Evolutionary conservation across 1,140 invertebrate species (phyloP).

Genomic region (Drosophila lowei): DNA sequence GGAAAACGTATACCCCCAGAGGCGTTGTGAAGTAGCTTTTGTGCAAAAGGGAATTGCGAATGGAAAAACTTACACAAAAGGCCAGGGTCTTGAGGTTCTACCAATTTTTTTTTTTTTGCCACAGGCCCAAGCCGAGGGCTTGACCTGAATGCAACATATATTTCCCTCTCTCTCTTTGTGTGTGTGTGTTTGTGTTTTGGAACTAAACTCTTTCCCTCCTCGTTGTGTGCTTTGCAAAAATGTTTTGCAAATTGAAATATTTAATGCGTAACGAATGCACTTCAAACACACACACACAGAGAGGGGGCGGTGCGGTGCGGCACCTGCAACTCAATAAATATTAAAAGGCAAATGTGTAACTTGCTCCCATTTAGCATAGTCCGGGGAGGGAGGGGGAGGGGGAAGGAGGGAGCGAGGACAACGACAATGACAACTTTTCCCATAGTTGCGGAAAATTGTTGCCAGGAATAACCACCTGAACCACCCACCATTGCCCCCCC

Average conservation of each 20-base stretch:
- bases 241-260: slow-evolving; percentile 75
- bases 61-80: too few relatives aligned
- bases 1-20: too few relatives aligned
- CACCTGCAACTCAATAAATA: slow-evolving; percentile 76
- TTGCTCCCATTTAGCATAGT: slow-evolving; percentile 44
- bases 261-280: slow-evolving; percentile 65
- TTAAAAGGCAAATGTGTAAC: slow-evolving; percentile 66
- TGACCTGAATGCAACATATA: too few relatives aligned
- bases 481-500: neutral
- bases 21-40: too few relatives aligned
- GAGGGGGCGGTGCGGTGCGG: neutral
- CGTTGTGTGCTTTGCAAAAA: slow-evolving; percentile 62
- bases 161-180: too few relatives aligned
- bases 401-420: neutral
- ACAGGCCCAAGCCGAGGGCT: too few relatives aligned
- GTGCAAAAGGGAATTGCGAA: too few relatives aligned
- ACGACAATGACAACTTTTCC: slow-evolving; percentile 31
- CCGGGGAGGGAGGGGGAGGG: neutral
- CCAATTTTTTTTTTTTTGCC: too few relatives aligned
- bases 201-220: neutral
- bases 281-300: slow-evolving; percentile 21
- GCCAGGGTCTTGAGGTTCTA: too few relatives aligned
- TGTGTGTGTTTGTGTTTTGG: slow-evolving; percentile 3
- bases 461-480: slow-evolving; percentile 24
- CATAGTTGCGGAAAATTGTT: slow-evolving; percentile 49